A percentile compares a stretch with the other conserved stretches of the same genome.
Conservation (phyloP, 1,140 invertebrate species). For the Colletes latitarsis region DNA sequence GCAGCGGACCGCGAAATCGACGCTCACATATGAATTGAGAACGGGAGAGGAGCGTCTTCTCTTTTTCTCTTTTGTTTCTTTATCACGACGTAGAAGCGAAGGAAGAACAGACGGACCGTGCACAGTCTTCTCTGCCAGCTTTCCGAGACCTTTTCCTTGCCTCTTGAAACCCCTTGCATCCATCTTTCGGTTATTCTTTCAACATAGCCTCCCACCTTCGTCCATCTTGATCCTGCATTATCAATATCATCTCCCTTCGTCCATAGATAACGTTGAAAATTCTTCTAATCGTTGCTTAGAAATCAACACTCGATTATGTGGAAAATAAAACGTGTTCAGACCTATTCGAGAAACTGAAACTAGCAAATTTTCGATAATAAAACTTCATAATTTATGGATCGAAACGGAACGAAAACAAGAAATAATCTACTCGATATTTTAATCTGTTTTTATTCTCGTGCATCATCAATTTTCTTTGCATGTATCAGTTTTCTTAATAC, state of each 20-base stretch:
- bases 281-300: too few species aligned
- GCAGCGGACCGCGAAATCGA: constrained; percentile 81
- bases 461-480: not conserved
- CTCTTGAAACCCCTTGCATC: constrained; percentile 20
- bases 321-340: too few species aligned
- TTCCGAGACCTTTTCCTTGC: constrained; percentile 52
- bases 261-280: too few species aligned
- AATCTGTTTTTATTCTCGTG: not conserved
- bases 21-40: constrained; percentile 80
- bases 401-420: too few species aligned
- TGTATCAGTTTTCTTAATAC: too few species aligned
- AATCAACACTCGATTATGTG: too few species aligned
- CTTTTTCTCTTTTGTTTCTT: constrained; percentile 43
- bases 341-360: too few species aligned
- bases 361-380: too few species aligned
- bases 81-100: constrained; percentile 50
- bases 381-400: too few species aligned
- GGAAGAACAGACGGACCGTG: constrained; percentile 48
- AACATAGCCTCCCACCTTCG: constrained; percentile 16
- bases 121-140: constrained; percentile 40
- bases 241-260: too few species aligned
- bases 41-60: constrained; percentile 52
- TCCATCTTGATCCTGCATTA: constrained; percentile 2
- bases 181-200: constrained; percentile 33
- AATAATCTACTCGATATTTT: not conserved